A percentile compares a stretch with the other conserved stretches of the same genome.
phyloP scores from a whole-genome alignment of 1,140 invertebrate genomes.

The Dreissena rostriformis region DNA sequence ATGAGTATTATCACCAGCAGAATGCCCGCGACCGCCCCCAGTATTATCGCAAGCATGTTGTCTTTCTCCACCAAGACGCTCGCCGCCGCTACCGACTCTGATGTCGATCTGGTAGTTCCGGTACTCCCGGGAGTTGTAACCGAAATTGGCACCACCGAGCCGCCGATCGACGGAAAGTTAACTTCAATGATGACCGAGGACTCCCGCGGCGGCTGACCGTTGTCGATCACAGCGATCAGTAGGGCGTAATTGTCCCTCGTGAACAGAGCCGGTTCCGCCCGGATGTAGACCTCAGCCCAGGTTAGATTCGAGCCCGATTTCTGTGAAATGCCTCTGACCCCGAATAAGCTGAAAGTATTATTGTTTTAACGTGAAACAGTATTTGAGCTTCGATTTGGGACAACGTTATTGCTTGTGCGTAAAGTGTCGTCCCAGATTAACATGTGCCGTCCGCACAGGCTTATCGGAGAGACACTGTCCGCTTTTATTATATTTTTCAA shows the following conservation, averaged over 20 bases:
- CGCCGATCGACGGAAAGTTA: constrained; percentile 23
- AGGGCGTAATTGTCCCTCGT: constrained; percentile 18
- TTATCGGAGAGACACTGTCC: not conserved
- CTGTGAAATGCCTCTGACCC: not conserved
- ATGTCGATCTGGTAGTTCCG: not conserved
- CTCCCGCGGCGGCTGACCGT: constrained; percentile 37
- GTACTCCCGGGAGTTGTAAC: not conserved
- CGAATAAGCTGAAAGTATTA: constrained; percentile 39
- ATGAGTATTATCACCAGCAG: constrained; percentile 46
- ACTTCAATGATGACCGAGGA: constrained; percentile 24
- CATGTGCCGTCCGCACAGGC: too few species aligned
- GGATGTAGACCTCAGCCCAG: constrained; percentile 13
- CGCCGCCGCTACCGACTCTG: not conserved
- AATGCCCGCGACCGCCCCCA: constrained; percentile 38
- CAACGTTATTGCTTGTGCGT: too few species aligned
- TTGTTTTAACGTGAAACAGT: too few species aligned
- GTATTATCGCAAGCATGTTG: constrained; percentile 37
- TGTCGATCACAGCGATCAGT: constrained; percentile 18
- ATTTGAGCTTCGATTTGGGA: too few species aligned
- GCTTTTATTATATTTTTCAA: too few species aligned
- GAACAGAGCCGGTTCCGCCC: not conserved
- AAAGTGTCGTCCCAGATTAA: too few species aligned
- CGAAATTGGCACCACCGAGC: not conserved
- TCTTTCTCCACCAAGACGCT: not conserved
- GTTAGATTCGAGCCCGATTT: not conserved